phyloP scores from a whole-genome alignment of 2,888 invertebrate species.

The Cotesia congregata region DNA sequence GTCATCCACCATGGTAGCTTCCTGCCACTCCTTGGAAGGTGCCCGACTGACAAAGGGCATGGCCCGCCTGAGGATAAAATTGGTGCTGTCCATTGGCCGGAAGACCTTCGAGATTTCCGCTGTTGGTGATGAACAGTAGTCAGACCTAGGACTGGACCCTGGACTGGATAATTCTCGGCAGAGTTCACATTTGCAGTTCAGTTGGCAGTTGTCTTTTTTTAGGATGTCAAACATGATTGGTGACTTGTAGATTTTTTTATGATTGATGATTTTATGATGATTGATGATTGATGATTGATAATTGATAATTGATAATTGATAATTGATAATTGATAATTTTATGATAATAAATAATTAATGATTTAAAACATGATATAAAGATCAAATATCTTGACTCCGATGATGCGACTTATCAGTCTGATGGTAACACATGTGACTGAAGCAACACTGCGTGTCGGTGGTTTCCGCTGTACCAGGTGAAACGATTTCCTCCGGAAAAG shows the following conservation, averaged over 20 bases:
- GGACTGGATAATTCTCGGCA: conserved; percentile 81
- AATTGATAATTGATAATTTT: too few species aligned
- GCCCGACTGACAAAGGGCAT: conserved; percentile 59
- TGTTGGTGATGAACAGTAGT: background rate
- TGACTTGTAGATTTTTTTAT: too few species aligned
- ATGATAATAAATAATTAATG: too few species aligned
- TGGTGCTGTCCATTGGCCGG: conserved; percentile 73
- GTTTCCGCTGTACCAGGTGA: conserved; percentile 62
- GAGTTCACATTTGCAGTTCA: conserved; percentile 79
- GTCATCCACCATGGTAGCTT: conserved; percentile 51
- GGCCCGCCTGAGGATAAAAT: conserved; percentile 69
- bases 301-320: too few species aligned
- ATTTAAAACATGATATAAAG: background rate
- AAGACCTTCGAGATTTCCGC: background rate
- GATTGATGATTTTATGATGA: too few species aligned
- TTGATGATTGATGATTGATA: too few species aligned
- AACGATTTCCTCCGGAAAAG: conserved; percentile 59
- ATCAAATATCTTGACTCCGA: background rate
- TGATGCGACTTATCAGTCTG: conserved; percentile 42
- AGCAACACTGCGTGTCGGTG: conserved; percentile 50
- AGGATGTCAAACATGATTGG: too few species aligned
- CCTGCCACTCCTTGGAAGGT: conserved; percentile 62
- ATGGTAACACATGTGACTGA: conserved; percentile 61
- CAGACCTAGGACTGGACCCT: conserved; percentile 57
- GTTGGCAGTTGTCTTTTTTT: background rate